phyloP scores from a whole-genome alignment of 1,140 invertebrate genomes.

The Diuraphis noxia region DNA sequence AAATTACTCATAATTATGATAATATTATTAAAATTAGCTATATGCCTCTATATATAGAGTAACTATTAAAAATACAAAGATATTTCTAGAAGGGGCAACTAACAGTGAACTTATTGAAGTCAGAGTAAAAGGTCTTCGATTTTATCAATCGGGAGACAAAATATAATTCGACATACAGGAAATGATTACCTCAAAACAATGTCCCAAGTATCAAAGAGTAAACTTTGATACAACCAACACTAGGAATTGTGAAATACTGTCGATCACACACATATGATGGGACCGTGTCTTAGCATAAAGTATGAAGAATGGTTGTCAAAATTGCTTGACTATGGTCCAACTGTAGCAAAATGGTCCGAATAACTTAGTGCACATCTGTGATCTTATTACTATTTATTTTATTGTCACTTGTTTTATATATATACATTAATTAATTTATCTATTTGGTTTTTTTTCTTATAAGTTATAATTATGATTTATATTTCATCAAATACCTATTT shows the following conservation, averaged over 20 bases:
- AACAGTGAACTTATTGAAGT: neutral
- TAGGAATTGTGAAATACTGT: neutral
- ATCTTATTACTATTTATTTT: neutral
- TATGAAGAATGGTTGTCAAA: too few relatives aligned
- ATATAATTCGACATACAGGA: neutral
- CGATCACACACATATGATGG: too few relatives aligned
- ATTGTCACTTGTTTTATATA: neutral
- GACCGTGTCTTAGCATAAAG: too few relatives aligned
- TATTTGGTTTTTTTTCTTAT: too few relatives aligned
- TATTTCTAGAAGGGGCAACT: neutral
- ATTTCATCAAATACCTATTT: too few relatives aligned
- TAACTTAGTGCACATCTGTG: too few relatives aligned
- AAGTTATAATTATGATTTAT: too few relatives aligned
- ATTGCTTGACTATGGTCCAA: too few relatives aligned
- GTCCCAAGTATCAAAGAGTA: neutral
- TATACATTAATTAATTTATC: too few relatives aligned
- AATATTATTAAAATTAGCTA: neutral
- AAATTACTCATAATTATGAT: neutral
- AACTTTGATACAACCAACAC: neutral
- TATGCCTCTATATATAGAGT: too few relatives aligned
- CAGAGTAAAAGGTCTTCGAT: neutral
- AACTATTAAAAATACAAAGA: neutral
- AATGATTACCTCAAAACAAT: neutral
- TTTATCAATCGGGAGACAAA: neutral
- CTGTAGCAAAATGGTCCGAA: too few relatives aligned